Percentiles rank a stretch among this genome's conserved stretches.
phyloP scores from a whole-genome alignment of 2,113 vertebrate genomes.

The Oncorhynchus mykiss region DNA sequence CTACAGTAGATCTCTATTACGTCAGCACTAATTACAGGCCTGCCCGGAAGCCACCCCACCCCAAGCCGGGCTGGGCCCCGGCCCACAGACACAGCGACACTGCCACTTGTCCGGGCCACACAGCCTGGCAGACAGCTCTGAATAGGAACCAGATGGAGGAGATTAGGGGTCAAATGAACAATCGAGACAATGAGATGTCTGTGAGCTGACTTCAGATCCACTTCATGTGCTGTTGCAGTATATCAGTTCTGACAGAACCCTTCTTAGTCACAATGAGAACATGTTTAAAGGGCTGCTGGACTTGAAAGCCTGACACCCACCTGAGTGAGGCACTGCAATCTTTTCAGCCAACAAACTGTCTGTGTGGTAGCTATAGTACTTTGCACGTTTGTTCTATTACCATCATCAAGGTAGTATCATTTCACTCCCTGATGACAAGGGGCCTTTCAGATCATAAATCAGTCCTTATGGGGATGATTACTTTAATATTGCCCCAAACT shows the following conservation, averaged over 20 bases:
- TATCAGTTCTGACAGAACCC: neutral
- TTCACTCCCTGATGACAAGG: neutral
- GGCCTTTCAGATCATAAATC: neutral
- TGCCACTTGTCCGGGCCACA: conserved; percentile 18
- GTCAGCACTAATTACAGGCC: conserved; percentile 24
- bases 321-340: neutral
- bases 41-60: too few species aligned
- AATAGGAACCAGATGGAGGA: conserved; percentile 52
- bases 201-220: too few species aligned
- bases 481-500: neutral
- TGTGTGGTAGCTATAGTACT: neutral
- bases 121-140: too few species aligned
- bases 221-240: neutral
- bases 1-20: neutral
- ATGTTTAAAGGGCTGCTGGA: neutral
- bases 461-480: neutral
- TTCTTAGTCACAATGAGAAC: neutral
- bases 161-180: conserved; percentile 51
- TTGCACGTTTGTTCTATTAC: neutral
- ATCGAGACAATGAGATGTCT: neutral
- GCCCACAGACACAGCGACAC: neutral
- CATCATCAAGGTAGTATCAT: neutral
- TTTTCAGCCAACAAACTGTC: neutral
- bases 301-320: neutral
- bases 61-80: too few species aligned